Conservation (phyloP, 2,888 invertebrate genomes). For the Allygus modestus region DNA sequence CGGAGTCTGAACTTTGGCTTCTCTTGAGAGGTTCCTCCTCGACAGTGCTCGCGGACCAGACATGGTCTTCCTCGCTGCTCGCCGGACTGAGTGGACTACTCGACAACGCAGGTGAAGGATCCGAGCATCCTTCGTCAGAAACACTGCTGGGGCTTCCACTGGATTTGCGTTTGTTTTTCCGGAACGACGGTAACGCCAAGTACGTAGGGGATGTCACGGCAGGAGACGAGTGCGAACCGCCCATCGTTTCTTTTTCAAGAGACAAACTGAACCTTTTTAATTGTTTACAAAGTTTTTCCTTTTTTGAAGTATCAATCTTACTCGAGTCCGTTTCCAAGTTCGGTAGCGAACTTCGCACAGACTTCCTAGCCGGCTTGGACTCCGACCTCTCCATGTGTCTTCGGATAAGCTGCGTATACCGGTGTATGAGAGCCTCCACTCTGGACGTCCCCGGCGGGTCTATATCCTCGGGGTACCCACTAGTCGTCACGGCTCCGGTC, state of each 20-base stretch:
- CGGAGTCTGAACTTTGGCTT: constrained; percentile 61
- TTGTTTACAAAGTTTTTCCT: constrained; percentile 56
- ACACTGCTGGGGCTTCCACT: constrained; percentile 59
- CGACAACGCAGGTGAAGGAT: constrained; percentile 35
- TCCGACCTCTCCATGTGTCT: constrained; percentile 57
- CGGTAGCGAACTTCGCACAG: constrained; percentile 47
- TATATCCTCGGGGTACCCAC: not conserved
- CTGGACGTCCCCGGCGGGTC: constrained; percentile 23
- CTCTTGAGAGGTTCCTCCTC: constrained; percentile 34
- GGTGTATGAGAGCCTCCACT: constrained; percentile 56
- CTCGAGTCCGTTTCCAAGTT: constrained; percentile 40
- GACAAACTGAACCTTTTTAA: constrained; percentile 57
- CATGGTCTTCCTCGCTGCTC: constrained; percentile 49
- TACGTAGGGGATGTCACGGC: constrained; percentile 56
- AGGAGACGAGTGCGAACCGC: constrained; percentile 16
- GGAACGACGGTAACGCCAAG: constrained; percentile 59
- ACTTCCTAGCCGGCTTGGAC: constrained; percentile 37
- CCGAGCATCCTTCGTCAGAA: constrained; percentile 64
- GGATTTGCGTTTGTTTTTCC: constrained; percentile 55
- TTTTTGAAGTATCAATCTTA: constrained; percentile 22
- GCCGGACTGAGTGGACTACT: constrained; percentile 35
- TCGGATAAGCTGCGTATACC: constrained; percentile 54
- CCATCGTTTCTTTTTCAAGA: constrained; percentile 56
- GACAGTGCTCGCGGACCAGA: constrained; percentile 16
- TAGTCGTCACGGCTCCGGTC: constrained; percentile 43